Evolutionary conservation across 2,888 invertebrate genomes (phyloP), one percentile per base, ranked within the genome.

Genomic region (Belgica antarctica): DNA sequence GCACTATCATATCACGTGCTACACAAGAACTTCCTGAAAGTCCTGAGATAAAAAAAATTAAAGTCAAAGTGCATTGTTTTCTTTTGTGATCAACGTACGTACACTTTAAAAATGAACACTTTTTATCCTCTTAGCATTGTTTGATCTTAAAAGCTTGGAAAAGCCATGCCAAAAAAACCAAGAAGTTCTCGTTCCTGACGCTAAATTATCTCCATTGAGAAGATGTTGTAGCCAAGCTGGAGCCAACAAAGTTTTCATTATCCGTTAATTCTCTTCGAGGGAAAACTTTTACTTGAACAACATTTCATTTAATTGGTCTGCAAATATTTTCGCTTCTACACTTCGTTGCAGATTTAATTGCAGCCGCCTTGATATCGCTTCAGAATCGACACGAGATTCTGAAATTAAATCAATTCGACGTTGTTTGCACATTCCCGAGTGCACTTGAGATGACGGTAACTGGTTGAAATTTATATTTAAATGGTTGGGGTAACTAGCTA

Each of bases 191-290:
- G 10, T 31, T 31, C n/a, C n/a, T n/a, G n/a, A n/a, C n/a, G 31
- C 41, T 41, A n/a, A 41, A 41, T 41, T 41, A 41, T 41, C 41
- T 41, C 41, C 10, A n/a, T 4, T 31, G 41, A 41, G 41, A 41
- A 41, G 15, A n/a, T 41, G 41, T 10, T 41, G 2, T n/a, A 41
- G 41, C 10, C 41, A 41, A 41, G 15, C 41, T 41, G 41, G 41
- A 41, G 41, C 41, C 41, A n/a, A n/a, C n/a, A n/a, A n/a, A n/a
- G 41, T 10, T 5, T 10, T 5, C 41, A 15, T 41, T 41, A 41
- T 41, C 15, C 12, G 41, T 41, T 41, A 41, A 41, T 41, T 41
- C 10, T n/a, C n/a, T 12, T 41, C 41, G 41, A 41, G 8, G 41
- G 41, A n/a, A 41, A 41, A 41, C 41, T 41, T 41, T 41, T 41